Percentiles rank a stretch among this genome's conserved stretches.
These are phyloP conservation scores for Rhinogobius similis DNA, from an alignment of 2,113 vertebrate species.

Conservation along the genomic window DNA sequence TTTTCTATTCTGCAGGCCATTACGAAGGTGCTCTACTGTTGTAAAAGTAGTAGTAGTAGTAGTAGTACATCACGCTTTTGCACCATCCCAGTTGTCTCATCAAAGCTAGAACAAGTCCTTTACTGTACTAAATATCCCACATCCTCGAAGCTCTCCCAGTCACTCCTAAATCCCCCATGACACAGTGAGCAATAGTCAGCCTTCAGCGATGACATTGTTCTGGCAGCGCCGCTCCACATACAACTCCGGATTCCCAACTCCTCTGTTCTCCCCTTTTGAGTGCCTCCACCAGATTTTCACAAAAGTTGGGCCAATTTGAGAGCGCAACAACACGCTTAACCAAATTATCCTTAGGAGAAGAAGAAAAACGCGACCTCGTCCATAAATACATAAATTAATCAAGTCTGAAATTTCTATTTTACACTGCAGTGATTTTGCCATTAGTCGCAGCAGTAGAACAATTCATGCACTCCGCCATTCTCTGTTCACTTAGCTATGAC, in stretches of 20 bases:
- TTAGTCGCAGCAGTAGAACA: slow-evolving; percentile 77
- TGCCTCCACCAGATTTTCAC: slow-evolving; percentile 46
- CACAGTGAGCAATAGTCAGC: slow-evolving; percentile 69
- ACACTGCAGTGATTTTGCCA: slow-evolving; percentile 80
- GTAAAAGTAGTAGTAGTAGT: not conserved
- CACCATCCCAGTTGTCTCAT: slow-evolving; percentile 54
- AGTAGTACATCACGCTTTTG: slow-evolving; percentile 14
- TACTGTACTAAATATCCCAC: slow-evolving; percentile 22
- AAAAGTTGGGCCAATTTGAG: slow-evolving; percentile 62
- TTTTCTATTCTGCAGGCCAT: too few relatives aligned
- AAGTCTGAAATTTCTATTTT: slow-evolving; percentile 84
- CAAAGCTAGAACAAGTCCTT: slow-evolving; percentile 37
- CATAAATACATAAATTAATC: slow-evolving; percentile 84
- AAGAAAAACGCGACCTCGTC: slow-evolving; percentile 60
- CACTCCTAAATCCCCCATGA: slow-evolving; percentile 61
- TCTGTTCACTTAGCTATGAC: slow-evolving; percentile 80
- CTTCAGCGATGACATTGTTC: slow-evolving; percentile 63
- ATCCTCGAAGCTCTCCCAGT: slow-evolving; percentile 48
- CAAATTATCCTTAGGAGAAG: slow-evolving; percentile 56
- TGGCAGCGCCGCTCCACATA: slow-evolving; percentile 46
- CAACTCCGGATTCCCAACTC: slow-evolving; percentile 36
- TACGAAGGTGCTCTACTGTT: too few relatives aligned
- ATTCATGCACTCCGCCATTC: slow-evolving; percentile 70
- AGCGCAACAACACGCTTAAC: slow-evolving; percentile 61
- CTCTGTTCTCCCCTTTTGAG: slow-evolving; percentile 35